phyloP scores from a whole-genome alignment of 2,888 invertebrate genomes.

The Helobdella robusta region DNA sequence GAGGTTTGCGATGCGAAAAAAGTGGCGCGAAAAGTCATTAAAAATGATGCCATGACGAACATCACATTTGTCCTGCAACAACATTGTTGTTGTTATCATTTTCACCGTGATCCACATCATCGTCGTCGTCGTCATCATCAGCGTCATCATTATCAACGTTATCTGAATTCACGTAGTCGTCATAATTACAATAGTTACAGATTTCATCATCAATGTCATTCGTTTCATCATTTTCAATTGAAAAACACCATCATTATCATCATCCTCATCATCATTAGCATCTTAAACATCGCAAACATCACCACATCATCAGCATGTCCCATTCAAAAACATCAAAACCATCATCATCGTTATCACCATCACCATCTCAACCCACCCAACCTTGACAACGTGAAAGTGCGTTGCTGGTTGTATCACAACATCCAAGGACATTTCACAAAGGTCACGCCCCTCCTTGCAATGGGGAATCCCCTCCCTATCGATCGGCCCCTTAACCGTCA shows the following conservation, averaged over 20 bases:
- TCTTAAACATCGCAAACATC: no score
- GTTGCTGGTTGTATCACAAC: constrained; percentile 7
- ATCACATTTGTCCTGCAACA: no score
- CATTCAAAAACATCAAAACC: no score
- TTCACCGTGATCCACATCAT: not conserved
- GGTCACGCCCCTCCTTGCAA: constrained; percentile 2
- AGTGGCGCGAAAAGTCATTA: no score
- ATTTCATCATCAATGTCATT: no score
- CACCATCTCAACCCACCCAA: not conserved
- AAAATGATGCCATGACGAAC: no score
- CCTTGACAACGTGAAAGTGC: constrained; percentile 20
- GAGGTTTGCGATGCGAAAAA: not conserved
- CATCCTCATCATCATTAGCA: constrained; percentile 18
- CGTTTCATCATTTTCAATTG: no score
- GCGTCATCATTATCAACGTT: constrained; percentile 19
- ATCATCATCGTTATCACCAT: constrained; percentile 13
- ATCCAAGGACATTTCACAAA: constrained; percentile 6
- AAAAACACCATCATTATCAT: constrained; percentile 16
- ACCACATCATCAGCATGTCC: no score
- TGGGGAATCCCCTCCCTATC: constrained; percentile 6
- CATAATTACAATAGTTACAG: no score
- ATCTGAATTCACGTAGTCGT: no score
- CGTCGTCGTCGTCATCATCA: constrained; percentile 21
- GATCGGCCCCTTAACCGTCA: not conserved
- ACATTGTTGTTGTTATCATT: not conserved